Base-by-base conservation (phyloP, 2,888 invertebrate genomes). In the Eutolmus rufibarbis region DNA sequence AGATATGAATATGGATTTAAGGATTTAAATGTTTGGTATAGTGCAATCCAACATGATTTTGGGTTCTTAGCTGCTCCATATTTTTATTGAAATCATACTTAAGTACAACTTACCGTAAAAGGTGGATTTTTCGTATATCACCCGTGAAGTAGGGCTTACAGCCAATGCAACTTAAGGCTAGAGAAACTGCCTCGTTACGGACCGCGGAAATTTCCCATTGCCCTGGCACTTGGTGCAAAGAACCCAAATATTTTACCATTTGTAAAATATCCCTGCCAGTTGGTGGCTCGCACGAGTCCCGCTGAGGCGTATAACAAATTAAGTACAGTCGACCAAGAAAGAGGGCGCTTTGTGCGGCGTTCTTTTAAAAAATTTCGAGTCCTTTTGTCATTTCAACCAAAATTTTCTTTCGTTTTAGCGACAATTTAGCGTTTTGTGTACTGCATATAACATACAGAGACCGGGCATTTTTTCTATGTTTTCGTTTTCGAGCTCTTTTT, bases 311-410 rank as follows among this genome's bases (percentile, higher is more conserved):
- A 23, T 2, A 34, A 37, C 40, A 51, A 86, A 76, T 74, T 31
- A 76, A 86, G 86, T 19, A 31, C 86, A 51, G 46, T 78, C 51
- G 51, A 43, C 57, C 78, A 40, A 86, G 34, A 66, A 66, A 74
- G 9, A 40, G 76, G 19, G 76, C 86, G 23, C 43, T 28, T 34
- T 78, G 34, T 57, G 14, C 16, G 31, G 51, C 14, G 77, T 77
- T 86, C 40, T 57, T 78, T 78, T 34, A 37, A 86, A 86, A 31
- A 37, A 40, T 74, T 78, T 86, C 37, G 77, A 86, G 56, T 77
- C 51, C 78, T 77, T 78, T 77, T 86, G 86, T 82, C 56, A 82
- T 82, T 82, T 82, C 82, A 82, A 82, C 82, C 82, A 82, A 82
- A 82, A 82, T 82, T 82, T 82, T 37, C 40, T 2, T 66, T 37